Evolutionary conservation across 2,797 vertebrate genomes (phyloP).

Genomic region (Austrolebias charrua): DNA sequence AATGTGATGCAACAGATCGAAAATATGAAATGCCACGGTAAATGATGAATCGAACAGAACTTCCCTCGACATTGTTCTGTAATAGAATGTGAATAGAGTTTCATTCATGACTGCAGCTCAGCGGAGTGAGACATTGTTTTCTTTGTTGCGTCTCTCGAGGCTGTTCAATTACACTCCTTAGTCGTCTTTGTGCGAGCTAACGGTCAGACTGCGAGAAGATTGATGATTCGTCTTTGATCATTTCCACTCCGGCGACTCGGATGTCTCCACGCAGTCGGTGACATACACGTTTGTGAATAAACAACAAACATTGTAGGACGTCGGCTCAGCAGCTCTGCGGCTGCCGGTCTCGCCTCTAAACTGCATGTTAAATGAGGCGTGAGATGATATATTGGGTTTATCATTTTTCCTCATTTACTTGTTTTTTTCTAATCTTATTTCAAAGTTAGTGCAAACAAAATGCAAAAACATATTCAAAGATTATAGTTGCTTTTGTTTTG

Average conservation of each 20-base stretch:
- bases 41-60: slow-evolving; percentile 61
- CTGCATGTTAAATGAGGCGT: slow-evolving; percentile 74
- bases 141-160: slow-evolving; percentile 63
- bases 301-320: slow-evolving; percentile 23
- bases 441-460: slow-evolving; percentile 71
- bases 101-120: slow-evolving; percentile 60
- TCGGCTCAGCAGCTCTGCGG: slow-evolving; percentile 4
- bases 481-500: slow-evolving; percentile 25
- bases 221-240: slow-evolving; percentile 76
- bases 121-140: slow-evolving; percentile 69
- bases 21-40: slow-evolving; percentile 60
- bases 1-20: slow-evolving; percentile 44
- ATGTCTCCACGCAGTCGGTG: slow-evolving; percentile 41
- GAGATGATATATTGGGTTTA: slow-evolving; percentile 68
- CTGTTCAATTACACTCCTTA: slow-evolving; percentile 67
- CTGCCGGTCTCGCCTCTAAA: slow-evolving; percentile 41
- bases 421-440: slow-evolving; percentile 73
- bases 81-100: slow-evolving; percentile 58
- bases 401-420: slow-evolving; percentile 75
- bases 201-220: slow-evolving; percentile 65
- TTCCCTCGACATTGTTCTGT: slow-evolving; percentile 38
- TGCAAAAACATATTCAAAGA: slow-evolving; percentile 47
- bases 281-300: slow-evolving; percentile 42
- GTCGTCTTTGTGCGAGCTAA: slow-evolving; percentile 69
- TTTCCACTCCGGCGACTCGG: slow-evolving; percentile 67